These are phyloP conservation scores for Andrena marginata DNA, from an alignment of 2,888 invertebrate genomes.

Conservation along the genomic window DNA sequence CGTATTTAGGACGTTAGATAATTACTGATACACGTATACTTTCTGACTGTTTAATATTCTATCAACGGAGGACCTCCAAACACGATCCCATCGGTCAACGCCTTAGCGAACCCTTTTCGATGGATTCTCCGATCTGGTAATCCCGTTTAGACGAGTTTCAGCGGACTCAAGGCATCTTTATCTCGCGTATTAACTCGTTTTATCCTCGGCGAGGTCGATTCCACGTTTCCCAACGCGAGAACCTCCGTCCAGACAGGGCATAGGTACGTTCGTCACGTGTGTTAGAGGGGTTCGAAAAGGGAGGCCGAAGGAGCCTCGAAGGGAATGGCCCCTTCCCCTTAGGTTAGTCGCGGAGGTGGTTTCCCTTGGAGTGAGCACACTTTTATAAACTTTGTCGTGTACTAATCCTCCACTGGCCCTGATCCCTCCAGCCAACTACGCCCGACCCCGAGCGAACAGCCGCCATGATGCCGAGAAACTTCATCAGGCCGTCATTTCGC, in stretches of 20 bases:
- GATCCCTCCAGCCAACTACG: conserved; percentile 75
- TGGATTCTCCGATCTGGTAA: neutral
- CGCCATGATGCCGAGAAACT: conserved; percentile 80
- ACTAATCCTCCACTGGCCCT: conserved; percentile 81
- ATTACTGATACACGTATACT: neutral
- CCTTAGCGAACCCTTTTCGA: conserved; percentile 9
- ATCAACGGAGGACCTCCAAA: neutral
- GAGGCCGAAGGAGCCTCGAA: conserved; percentile 63
- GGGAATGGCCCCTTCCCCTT: conserved; percentile 66
- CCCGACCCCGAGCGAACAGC: conserved; percentile 66
- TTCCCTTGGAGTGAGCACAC: conserved; percentile 74
- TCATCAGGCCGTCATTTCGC: conserved; percentile 84
- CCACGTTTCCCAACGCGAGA: conserved; percentile 35
- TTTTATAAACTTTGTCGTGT: conserved; percentile 84
- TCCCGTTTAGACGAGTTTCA: conserved; percentile 20
- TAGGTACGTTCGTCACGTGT: conserved; percentile 77
- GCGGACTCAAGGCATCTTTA: conserved; percentile 14
- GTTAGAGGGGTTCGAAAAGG: conserved; percentile 67
- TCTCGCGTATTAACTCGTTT: conserved; percentile 44
- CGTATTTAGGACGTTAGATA: neutral
- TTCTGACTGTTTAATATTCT: neutral
- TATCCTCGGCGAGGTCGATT: conserved; percentile 11
- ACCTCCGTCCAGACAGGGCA: conserved; percentile 39
- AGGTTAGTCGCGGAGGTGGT: conserved; percentile 66
- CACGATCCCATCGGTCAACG: neutral